Base-by-base conservation (phyloP, 2,888 invertebrate species). In the Cataglyphis altisquamis region DNA sequence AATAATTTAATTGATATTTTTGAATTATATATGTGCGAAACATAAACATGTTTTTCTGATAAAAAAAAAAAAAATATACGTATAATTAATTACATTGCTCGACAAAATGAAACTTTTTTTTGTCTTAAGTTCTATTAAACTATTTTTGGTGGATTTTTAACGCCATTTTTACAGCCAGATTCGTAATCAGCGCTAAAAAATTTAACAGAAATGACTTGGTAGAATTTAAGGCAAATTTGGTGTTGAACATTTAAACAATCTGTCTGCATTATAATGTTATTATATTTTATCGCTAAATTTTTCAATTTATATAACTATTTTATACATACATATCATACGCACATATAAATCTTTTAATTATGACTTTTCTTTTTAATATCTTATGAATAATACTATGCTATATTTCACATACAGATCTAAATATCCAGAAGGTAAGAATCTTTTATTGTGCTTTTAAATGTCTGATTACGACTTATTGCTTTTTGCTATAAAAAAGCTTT, bases 1-100 rank as follows among this genome's bases (percentile, higher is more conserved):
- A 21, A 75, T 64, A 63, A 48, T 73, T 72, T 57, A 57, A 72
- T 72, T 62, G n/a, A n/a, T 29, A 60, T 73, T 62, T 73, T 73
- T 39, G 21, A 48, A 21, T 62, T 62, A 57, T 72, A 25, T 55
- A 57, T 67, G 10, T 39, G 3, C 73, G 29, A n/a, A 9, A 29
- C 18, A 18, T 73, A 48, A 64, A 48, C 21, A 63, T 36, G 63
- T 74, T 48, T 74, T 63, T 45, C 45, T 45, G 5, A 21, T 21
- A 32, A n/a, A 62, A 62, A 41, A 12, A 12, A 60, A n/a, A 73
- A 62, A 41, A 8, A 12, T 1, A 6, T 4, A 15, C n/a, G 36
- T 72, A 41, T 29, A 62, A 60, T 73, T 73, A 39, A 60, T 60
- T 73, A 41, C 29, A 29, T 2, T 29, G 29, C 29, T 29, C 29